Conservation (phyloP, 2,797 vertebrate genomes). For the Megalops cyprinoides region DNA sequence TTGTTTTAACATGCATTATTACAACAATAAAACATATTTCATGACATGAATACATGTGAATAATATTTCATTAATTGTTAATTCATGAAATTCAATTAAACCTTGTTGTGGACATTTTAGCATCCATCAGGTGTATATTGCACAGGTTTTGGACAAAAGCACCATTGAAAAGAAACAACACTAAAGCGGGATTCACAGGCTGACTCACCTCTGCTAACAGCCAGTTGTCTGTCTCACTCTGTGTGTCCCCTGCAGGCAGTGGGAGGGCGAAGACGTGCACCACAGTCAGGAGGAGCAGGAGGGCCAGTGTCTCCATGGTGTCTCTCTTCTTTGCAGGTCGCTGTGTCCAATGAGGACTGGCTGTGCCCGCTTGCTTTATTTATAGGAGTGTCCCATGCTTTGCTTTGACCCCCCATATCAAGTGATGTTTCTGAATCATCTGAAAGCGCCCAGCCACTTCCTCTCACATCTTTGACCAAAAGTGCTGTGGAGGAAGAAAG, state of each 20-base stretch:
- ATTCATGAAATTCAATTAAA: too few relatives aligned
- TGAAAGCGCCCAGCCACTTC: slow-evolving; percentile 79
- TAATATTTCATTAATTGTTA: background rate
- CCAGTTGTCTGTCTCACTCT: slow-evolving; percentile 59
- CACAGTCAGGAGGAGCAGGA: slow-evolving; percentile 59
- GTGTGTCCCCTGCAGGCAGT: slow-evolving; percentile 31
- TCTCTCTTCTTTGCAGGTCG: slow-evolving; percentile 44
- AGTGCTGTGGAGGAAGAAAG: slow-evolving; percentile 48
- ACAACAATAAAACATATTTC: too few relatives aligned
- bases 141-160: background rate
- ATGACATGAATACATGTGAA: background rate
- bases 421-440: slow-evolving; percentile 71
- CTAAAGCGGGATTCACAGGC: background rate
- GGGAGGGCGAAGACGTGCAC: slow-evolving; percentile 58
- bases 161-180: background rate
- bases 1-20: too few relatives aligned
- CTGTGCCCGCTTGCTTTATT: slow-evolving; percentile 53
- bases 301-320: slow-evolving; percentile 60
- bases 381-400: slow-evolving; percentile 56
- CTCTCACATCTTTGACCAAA: slow-evolving; percentile 39
- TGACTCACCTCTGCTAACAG: slow-evolving; percentile 82
- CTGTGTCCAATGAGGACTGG: slow-evolving; percentile 44
- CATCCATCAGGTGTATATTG: background rate
- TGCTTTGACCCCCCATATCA: slow-evolving; percentile 33
- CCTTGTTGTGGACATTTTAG: background rate